phyloP scores from a whole-genome alignment of 2,888 invertebrate species.

The Sinodicranocentrus sp. region DNA sequence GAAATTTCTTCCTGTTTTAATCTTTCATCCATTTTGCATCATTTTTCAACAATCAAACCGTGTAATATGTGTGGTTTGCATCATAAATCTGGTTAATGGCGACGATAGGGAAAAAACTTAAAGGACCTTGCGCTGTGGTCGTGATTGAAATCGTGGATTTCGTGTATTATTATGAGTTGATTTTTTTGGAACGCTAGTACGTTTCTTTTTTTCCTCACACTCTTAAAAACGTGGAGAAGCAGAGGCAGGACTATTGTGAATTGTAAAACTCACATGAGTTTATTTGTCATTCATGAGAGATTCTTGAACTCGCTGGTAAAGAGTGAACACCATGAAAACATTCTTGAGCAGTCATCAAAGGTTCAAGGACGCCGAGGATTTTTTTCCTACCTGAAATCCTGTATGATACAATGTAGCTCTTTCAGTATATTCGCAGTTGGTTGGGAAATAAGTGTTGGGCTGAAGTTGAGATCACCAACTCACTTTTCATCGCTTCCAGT shows the following conservation, averaged over 20 bases:
- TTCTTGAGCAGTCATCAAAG: constrained; percentile 56
- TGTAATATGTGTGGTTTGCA: constrained; percentile 4
- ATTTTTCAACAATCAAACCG: too few species aligned
- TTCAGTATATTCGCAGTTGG: too few species aligned
- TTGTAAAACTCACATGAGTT: not conserved
- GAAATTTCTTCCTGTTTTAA: constrained; percentile 45
- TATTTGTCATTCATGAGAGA: not conserved
- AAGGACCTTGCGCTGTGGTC: constrained; percentile 19
- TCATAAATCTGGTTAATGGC: constrained; percentile 21
- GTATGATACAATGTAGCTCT: too few species aligned
- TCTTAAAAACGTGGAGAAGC: too few species aligned
- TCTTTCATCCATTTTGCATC: constrained; percentile 3
- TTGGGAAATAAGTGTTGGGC: constrained; percentile 1
- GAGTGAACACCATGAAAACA: constrained; percentile 38
- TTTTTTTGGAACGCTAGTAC: too few species aligned
- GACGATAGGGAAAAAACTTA: not conserved
- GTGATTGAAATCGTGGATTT: not conserved
- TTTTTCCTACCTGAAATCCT: constrained; percentile 1
- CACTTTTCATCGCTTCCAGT: constrained; percentile 29
- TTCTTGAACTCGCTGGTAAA: constrained; percentile 33
- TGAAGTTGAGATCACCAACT: constrained; percentile 15
- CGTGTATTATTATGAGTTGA: too few species aligned
- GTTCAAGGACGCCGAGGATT: constrained; percentile 57
- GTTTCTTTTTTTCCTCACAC: too few species aligned
- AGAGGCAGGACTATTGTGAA: not conserved